A percentile compares a stretch with the other conserved stretches of the same genome.
These are phyloP conservation scores for Falco biarmicus DNA, from an alignment of 2,797 vertebrate species.

Conservation along the genomic window DNA sequence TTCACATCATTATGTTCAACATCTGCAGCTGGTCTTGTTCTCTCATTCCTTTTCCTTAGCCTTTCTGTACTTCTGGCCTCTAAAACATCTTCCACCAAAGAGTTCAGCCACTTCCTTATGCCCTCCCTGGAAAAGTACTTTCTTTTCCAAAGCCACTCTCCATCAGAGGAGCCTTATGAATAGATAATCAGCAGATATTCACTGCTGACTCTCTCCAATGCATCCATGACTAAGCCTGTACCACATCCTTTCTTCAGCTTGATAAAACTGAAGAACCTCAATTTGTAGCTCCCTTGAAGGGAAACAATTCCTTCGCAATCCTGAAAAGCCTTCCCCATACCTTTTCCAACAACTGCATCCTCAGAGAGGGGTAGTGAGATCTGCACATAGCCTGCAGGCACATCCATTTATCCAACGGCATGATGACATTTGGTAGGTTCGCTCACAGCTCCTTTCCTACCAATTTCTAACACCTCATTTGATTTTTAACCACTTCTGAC, in stretches of 20 bases:
- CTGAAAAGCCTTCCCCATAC: neutral
- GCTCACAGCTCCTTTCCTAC: neutral
- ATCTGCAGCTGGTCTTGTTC: neutral
- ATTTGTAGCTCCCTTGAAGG: neutral
- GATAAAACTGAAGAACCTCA: neutral
- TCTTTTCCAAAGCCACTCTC: neutral
- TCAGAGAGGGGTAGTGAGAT: neutral
- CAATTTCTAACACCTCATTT: neutral
- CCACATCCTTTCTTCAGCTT: neutral
- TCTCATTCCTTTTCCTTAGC: neutral
- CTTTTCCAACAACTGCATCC: neutral
- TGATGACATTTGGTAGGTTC: neutral
- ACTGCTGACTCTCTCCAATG: neutral
- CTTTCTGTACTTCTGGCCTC: neutral
- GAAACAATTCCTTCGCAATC: neutral
- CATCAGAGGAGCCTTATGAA: neutral
- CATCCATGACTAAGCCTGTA: neutral
- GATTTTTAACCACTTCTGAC: neutral
- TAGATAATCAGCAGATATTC: neutral
- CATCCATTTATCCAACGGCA: neutral
- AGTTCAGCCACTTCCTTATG: neutral
- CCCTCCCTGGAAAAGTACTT: neutral
- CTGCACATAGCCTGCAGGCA: neutral
- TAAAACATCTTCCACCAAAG: neutral
- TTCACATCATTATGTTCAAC: neutral